Evolutionary conservation across 2,113 vertebrate species (phyloP).

Genomic region (Hyperoodon ampullatus): DNA sequence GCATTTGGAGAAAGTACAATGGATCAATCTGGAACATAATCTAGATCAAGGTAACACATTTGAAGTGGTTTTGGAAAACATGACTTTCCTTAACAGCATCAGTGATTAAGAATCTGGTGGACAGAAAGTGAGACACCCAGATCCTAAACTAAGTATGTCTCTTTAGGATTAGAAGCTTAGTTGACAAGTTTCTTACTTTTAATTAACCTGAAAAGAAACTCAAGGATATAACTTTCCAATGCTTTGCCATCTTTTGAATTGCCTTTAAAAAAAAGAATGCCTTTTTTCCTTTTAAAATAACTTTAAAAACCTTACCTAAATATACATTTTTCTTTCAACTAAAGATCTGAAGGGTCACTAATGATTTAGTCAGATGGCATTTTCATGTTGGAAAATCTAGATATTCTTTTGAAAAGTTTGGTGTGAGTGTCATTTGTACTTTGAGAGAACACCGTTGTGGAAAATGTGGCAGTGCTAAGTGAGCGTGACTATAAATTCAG

Average conservation of each 20-base stretch:
- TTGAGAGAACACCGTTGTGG: neutral
- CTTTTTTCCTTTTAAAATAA: neutral
- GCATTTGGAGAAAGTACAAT: neutral
- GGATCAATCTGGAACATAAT: neutral
- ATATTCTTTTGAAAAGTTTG: neutral
- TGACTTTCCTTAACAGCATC: neutral
- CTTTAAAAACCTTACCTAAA: neutral
- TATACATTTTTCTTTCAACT: neutral
- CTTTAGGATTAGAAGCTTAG: neutral
- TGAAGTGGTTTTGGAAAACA: neutral
- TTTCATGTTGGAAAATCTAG: neutral
- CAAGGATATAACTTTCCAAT: neutral
- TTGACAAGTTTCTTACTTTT: neutral
- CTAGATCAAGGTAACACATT: neutral
- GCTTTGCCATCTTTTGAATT: neutral
- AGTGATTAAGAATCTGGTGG: neutral
- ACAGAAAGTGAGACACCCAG: neutral
- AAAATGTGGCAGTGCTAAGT: neutral
- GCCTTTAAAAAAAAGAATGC: neutral
- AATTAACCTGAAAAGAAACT: neutral
- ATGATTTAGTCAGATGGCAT: neutral
- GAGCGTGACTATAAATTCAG: slow-evolving; percentile 70
- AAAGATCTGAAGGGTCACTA: neutral
- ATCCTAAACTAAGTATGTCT: neutral
- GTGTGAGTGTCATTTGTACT: neutral